Evolutionary conservation across 2,113 vertebrate species (phyloP).

Genomic region (Zootoca vivipara): DNA sequence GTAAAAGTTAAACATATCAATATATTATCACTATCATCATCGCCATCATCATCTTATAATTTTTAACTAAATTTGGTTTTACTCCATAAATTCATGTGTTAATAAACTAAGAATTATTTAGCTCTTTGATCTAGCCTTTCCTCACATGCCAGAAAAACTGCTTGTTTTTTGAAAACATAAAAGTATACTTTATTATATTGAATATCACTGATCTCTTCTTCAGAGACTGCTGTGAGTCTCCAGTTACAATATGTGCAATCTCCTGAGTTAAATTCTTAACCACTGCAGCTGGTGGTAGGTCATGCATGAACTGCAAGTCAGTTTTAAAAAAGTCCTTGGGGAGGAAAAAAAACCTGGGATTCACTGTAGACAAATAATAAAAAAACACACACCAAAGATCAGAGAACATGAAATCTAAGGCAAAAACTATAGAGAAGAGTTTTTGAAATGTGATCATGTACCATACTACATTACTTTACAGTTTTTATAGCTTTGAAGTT

Average conservation of each 20-base stretch:
- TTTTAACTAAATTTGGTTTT: background rate
- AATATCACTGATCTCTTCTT: constrained; percentile 16
- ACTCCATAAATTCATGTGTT: background rate
- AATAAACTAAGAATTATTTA: background rate
- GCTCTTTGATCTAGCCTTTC: background rate
- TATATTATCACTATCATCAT: too few relatives aligned
- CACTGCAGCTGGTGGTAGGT: constrained; percentile 24
- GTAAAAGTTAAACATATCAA: too few relatives aligned
- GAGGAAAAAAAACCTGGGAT: background rate
- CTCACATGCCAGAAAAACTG: background rate
- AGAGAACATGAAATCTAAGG: background rate
- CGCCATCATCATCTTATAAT: too few relatives aligned
- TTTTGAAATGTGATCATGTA: constrained; percentile 57
- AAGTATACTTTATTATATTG: background rate
- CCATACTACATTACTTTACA: constrained; percentile 59
- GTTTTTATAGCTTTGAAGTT: constrained; percentile 78
- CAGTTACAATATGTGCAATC: background rate
- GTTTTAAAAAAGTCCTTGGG: constrained; percentile 9
- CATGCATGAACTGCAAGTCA: constrained; percentile 2
- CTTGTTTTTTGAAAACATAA: constrained; percentile 4
- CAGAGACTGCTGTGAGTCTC: background rate
- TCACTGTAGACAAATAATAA: background rate
- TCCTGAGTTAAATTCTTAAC: constrained; percentile 35
- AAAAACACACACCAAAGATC: background rate
- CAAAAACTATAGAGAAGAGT: constrained; percentile 10